Conservation (phyloP, 2,113 vertebrate genomes). For the Dicaeum eximium region DNA sequence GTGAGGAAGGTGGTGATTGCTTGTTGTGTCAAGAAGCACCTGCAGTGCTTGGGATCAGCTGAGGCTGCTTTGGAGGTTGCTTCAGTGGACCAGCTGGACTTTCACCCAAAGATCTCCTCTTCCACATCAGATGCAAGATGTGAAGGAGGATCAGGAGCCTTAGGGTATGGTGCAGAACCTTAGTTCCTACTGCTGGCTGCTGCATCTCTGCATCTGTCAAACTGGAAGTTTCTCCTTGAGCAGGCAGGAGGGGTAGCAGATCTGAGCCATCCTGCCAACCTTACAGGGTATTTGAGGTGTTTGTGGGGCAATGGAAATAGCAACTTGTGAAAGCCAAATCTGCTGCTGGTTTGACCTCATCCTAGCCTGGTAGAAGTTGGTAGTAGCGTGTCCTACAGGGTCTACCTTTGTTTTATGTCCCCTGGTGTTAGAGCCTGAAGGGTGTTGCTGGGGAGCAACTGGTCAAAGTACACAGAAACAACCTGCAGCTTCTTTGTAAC, state of each 20-base stretch:
- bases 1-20: not conserved
- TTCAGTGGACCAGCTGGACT: not conserved
- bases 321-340: not conserved
- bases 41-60: not conserved
- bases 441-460: not conserved
- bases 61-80: not conserved
- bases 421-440: not conserved
- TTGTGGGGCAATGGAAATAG: not conserved
- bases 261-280: not conserved
- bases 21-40: not conserved
- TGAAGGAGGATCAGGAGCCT: not conserved
- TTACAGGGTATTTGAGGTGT: fast-evolving
- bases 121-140: not conserved
- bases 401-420: not conserved
- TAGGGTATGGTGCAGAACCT: not conserved
- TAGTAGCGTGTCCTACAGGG: fast-evolving
- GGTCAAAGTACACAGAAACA: not conserved
- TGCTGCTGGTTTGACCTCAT: not conserved
- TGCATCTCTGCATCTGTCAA: not conserved
- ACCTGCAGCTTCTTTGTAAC: not conserved
- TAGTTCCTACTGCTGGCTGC: not conserved
- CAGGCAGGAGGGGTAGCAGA: not conserved
- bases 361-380: not conserved
- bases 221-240: not conserved
- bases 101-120: not conserved